Conservation (phyloP, 2,888 invertebrate genomes). For the Lottia gigantea region DNA sequence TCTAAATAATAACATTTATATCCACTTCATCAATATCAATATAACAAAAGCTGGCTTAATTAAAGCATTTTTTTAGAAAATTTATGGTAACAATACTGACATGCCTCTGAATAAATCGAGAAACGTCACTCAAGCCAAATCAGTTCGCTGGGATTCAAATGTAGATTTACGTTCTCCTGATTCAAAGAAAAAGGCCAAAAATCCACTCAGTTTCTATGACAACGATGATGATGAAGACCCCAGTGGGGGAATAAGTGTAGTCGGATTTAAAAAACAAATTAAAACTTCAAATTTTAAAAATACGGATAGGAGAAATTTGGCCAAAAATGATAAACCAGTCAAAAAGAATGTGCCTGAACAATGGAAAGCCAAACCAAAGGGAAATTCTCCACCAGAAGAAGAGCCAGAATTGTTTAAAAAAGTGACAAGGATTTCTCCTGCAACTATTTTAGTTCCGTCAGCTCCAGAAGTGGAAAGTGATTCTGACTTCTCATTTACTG, state of each 20-base stretch:
- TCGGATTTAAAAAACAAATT: conserved; percentile 6
- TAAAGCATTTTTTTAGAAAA: not conserved
- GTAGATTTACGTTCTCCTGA: not conserved
- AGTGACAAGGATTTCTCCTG: not conserved
- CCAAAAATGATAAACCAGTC: not conserved
- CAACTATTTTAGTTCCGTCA: not conserved
- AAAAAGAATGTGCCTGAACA: not conserved
- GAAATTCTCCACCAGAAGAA: not conserved
- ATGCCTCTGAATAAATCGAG: conserved; percentile 5
- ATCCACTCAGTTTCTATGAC: not conserved
- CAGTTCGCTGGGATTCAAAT: conserved; percentile 4
- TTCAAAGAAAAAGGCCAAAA: not conserved
- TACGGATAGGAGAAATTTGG: not conserved
- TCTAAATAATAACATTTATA: no score
- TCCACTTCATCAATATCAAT: no score
- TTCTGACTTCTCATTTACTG: not conserved
- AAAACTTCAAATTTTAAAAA: not conserved
- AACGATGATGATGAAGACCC: conserved; percentile 1
- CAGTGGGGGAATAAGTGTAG: not conserved
- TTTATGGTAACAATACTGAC: not conserved
- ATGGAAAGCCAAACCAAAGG: conserved; percentile 2
- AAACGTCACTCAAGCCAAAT: conserved; percentile 1
- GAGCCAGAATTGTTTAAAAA: not conserved
- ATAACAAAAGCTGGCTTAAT: no score
- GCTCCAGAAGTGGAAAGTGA: not conserved